These are phyloP conservation scores for Magallana nippona DNA, from an alignment of 2,888 invertebrate genomes.

Conservation along the genomic window DNA sequence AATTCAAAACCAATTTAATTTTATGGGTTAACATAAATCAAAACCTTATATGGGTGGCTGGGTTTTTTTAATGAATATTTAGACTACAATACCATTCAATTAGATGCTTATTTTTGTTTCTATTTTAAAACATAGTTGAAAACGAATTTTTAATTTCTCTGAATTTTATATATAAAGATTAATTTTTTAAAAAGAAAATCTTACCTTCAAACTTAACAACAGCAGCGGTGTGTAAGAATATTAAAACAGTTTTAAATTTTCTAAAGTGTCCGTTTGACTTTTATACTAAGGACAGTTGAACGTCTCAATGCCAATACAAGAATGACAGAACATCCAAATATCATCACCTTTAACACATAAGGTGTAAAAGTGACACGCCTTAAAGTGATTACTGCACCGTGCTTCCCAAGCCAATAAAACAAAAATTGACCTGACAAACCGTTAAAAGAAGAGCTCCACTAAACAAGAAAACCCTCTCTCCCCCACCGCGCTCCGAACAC, in stretches of 20 bases:
- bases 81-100: too few relatives aligned
- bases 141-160: too few relatives aligned
- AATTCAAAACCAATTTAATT: too few relatives aligned
- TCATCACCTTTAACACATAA: constrained; percentile 17
- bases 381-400: constrained; percentile 5
- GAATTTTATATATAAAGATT: not conserved
- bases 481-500: constrained; percentile 13
- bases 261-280: not conserved
- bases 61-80: too few relatives aligned
- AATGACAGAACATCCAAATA: not conserved
- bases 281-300: not conserved
- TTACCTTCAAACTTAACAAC: not conserved
- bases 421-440: constrained; percentile 33
- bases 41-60: too few relatives aligned
- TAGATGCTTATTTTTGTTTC: too few relatives aligned
- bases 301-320: not conserved
- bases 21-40: too few relatives aligned
- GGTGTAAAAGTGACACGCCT: constrained; percentile 33
- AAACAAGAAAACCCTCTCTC: not conserved
- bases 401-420: constrained; percentile 28
- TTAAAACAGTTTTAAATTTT: not conserved
- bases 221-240: not conserved
- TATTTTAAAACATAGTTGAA: too few relatives aligned
- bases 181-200: not conserved
- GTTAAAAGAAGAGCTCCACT: not conserved